Evolutionary conservation across 1,140 invertebrate genomes (phyloP).

Genomic region (Brachionus koreanus): DNA sequence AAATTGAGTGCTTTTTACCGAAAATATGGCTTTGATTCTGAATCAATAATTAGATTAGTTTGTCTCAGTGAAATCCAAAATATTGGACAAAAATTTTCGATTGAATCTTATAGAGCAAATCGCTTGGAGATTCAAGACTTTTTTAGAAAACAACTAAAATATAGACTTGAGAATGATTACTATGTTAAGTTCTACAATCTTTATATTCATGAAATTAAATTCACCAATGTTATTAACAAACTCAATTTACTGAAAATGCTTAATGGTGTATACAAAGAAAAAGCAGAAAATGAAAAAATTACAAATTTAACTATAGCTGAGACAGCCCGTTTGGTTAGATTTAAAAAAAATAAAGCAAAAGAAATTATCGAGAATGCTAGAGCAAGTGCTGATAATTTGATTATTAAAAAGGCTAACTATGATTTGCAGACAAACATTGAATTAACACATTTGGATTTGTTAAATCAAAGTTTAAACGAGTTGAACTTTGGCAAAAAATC

Average conservation of each 20-base stretch:
- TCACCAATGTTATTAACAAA: constrained; percentile 1
- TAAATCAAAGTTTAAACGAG: not conserved
- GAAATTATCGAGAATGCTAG: not conserved
- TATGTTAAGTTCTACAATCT: not conserved
- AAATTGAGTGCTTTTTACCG: not conserved
- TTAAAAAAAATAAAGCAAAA: not conserved
- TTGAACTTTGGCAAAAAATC: not conserved
- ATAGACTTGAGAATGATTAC: constrained; percentile 27
- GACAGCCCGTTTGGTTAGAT: not conserved
- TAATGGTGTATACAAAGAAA: constrained; percentile 4
- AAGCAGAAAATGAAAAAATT: not conserved
- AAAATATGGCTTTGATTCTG: not conserved
- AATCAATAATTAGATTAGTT: not conserved
- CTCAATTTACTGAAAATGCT: not conserved
- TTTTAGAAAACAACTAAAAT: not conserved
- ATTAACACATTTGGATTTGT: not conserved
- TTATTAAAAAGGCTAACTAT: not conserved
- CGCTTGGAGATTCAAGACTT: not conserved
- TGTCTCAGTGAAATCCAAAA: constrained; percentile 7
- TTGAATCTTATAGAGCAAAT: not conserved
- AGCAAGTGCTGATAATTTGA: not conserved
- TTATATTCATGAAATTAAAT: constrained; percentile 27
- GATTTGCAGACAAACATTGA: not conserved
- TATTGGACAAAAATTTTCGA: constrained; percentile 16
- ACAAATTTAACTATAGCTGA: constrained; percentile 6